A percentile compares a stretch with the other conserved stretches of the same genome.
phyloP scores from a whole-genome alignment of 92 coral and sea anemone species.

The Parazoanthus swiftii region DNA sequence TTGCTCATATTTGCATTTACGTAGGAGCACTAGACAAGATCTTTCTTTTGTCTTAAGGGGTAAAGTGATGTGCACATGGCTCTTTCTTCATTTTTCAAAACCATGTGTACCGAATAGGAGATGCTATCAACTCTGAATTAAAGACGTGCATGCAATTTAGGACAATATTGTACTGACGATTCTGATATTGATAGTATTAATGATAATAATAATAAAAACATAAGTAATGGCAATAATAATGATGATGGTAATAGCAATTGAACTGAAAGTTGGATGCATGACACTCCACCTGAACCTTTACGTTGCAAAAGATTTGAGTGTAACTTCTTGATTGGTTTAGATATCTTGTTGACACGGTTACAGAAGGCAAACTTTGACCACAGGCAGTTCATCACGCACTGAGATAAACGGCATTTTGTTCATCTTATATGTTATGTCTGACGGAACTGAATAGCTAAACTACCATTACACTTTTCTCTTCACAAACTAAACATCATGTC shows the following conservation, averaged over 20 bases:
- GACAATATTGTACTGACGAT: background rate
- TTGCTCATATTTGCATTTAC: background rate
- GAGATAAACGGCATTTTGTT: too few relatives aligned
- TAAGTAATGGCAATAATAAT: background rate
- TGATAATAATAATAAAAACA: too few relatives aligned
- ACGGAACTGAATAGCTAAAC: too few relatives aligned
- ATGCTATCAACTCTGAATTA: background rate
- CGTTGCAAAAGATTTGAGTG: too few relatives aligned
- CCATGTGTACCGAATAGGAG: background rate
- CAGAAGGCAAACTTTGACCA: background rate
- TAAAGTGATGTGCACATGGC: slow-evolving; percentile 1
- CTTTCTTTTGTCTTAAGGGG: background rate
- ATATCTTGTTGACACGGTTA: too few relatives aligned
- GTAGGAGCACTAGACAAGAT: background rate
- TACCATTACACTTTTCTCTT: too few relatives aligned
- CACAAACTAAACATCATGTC: too few relatives aligned
- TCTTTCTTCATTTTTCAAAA: background rate
- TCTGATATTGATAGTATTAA: background rate
- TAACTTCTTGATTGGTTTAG: background rate
- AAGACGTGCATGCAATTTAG: background rate
- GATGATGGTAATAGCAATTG: too few relatives aligned
- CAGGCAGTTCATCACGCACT: background rate
- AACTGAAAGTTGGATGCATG: too few relatives aligned
- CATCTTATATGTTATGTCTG: background rate
- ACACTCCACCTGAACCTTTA: too few relatives aligned